These are phyloP conservation scores for Minunthozetes semirufus DNA, from an alignment of 2,888 invertebrate genomes.

Conservation along the genomic window DNA sequence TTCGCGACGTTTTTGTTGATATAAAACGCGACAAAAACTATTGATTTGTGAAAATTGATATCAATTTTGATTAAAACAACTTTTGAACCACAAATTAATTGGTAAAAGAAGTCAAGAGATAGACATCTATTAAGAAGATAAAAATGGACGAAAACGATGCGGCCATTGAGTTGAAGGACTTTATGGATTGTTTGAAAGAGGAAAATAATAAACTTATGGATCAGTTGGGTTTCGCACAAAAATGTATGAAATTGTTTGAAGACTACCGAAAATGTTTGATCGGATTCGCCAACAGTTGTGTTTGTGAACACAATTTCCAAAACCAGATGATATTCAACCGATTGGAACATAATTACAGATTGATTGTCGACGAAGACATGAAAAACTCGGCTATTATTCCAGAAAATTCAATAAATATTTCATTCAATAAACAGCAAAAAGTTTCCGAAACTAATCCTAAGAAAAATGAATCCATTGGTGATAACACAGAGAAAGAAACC, in stretches of 20 bases:
- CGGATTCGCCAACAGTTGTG: background rate
- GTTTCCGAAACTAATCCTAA: background rate
- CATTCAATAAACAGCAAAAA: background rate
- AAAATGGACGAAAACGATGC: background rate
- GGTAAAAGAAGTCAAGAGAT: background rate
- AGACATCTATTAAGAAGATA: too few relatives aligned
- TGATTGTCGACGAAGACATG: background rate
- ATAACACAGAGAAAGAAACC: background rate
- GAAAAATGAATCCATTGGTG: background rate
- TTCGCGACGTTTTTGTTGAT: too few relatives aligned
- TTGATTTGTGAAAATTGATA: too few relatives aligned
- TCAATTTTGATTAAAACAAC: too few relatives aligned
- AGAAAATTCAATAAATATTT: background rate
- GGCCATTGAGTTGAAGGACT: background rate
- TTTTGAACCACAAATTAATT: background rate
- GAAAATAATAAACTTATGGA: constrained; percentile 11
- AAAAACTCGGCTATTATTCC: background rate
- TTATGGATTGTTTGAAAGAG: background rate
- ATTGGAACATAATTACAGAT: background rate
- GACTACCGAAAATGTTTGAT: constrained; percentile 13
- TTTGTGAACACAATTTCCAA: background rate
- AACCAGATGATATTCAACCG: background rate
- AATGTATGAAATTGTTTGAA: constrained; percentile 12
- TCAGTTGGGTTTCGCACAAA: constrained; percentile 15
- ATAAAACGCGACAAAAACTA: too few relatives aligned